A percentile compares a stretch with the other conserved stretches of the same genome.
These are phyloP conservation scores for Belgica antarctica DNA, from an alignment of 2,888 invertebrate species.

Conservation along the genomic window DNA sequence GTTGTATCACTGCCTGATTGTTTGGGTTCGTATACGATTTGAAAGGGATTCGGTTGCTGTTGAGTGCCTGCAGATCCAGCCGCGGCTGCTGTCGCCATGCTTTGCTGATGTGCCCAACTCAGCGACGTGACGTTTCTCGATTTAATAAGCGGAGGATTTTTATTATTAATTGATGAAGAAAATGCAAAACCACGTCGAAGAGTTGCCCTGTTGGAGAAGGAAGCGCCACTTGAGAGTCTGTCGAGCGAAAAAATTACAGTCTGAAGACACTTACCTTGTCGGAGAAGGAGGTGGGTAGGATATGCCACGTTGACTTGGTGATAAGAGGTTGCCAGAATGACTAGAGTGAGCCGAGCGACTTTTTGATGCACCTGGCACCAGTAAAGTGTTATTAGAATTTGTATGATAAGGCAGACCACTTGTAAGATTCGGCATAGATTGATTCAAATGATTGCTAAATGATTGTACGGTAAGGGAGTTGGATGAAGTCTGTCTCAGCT, in stretches of 20 bases:
- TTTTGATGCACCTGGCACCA: slow-evolving; percentile 57
- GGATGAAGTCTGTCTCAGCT: slow-evolving; percentile 57
- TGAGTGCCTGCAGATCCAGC: slow-evolving; percentile 1
- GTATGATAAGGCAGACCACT: slow-evolving; percentile 42
- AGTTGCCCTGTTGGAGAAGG: slow-evolving; percentile 64
- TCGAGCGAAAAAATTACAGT: neutral
- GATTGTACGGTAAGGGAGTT: slow-evolving; percentile 76
- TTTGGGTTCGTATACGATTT: slow-evolving; percentile 38
- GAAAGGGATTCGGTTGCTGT: slow-evolving; percentile 27
- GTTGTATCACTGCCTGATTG: slow-evolving; percentile 10
- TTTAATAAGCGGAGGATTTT: slow-evolving; percentile 78
- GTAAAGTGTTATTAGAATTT: slow-evolving; percentile 57
- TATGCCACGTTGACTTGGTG: slow-evolving; percentile 67
- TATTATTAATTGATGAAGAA: slow-evolving; percentile 63
- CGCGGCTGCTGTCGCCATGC: slow-evolving; percentile 45
- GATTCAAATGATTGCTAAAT: slow-evolving; percentile 63
- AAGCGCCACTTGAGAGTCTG: neutral
- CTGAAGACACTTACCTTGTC: slow-evolving; percentile 53
- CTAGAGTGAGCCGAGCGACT: slow-evolving; percentile 54
- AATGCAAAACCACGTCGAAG: slow-evolving; percentile 67
- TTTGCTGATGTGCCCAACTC: slow-evolving; percentile 50
- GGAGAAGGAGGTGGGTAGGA: slow-evolving; percentile 83
- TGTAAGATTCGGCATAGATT: slow-evolving; percentile 74
- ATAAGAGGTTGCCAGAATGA: slow-evolving; percentile 55
- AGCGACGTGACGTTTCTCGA: slow-evolving; percentile 70